phyloP scores from a whole-genome alignment of 2,113 vertebrate species.

The Acanthisitta chloris region DNA sequence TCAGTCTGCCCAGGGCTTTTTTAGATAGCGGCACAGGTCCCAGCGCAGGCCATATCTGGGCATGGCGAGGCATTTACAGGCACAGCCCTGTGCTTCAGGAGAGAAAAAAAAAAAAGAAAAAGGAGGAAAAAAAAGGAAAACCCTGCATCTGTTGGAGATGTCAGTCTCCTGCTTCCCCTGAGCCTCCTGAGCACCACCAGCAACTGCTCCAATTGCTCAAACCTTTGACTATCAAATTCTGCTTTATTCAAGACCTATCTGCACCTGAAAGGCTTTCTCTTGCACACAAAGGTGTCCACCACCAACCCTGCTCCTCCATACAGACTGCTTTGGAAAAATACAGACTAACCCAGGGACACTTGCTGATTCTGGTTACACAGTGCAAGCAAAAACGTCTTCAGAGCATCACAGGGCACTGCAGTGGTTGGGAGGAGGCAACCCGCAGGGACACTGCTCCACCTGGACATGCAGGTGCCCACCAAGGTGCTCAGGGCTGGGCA shows the following conservation, averaged over 20 bases:
- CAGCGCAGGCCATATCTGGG: conserved; percentile 74
- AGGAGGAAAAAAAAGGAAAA: background rate
- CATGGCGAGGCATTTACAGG: background rate
- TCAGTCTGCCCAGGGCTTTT: conserved; percentile 43
- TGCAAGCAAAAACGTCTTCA: background rate
- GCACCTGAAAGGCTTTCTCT: background rate
- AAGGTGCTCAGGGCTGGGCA: background rate
- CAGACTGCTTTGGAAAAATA: background rate
- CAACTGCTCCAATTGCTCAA: background rate
- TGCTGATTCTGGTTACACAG: background rate
- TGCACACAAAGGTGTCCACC: background rate
- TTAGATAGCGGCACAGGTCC: conserved; percentile 50
- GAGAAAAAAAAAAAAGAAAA: background rate
- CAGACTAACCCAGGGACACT: background rate
- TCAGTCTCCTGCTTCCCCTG: background rate
- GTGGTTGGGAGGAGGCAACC: background rate
- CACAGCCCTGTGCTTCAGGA: background rate
- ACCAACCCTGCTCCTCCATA: background rate
- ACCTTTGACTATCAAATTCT: background rate
- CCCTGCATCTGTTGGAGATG: conserved; percentile 36
- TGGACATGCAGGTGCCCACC: background rate
- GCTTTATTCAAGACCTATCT: conserved; percentile 11
- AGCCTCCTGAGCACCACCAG: background rate
- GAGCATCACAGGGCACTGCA: background rate
- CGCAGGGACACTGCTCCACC: background rate